Conservation (phyloP, 2,113 vertebrate species). For the Serinus canaria region DNA sequence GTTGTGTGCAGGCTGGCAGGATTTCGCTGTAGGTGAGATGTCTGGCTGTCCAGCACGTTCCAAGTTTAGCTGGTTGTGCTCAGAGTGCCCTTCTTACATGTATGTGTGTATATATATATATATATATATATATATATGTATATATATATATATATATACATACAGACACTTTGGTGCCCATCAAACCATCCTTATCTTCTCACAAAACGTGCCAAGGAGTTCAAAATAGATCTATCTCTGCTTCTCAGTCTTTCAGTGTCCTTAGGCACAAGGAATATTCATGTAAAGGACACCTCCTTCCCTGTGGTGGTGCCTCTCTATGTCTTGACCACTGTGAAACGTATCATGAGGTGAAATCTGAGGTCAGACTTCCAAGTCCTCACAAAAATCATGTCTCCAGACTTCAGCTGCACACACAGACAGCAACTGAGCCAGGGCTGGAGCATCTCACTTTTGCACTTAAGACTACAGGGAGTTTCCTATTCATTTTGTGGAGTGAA, state of each 20-base stretch:
- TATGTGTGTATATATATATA: accelerated
- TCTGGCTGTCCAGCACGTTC: background rate
- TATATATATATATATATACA: accelerated
- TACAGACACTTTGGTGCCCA: background rate
- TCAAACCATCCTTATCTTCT: background rate
- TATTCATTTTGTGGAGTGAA: background rate
- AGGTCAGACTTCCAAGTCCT: background rate
- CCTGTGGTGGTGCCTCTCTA: background rate
- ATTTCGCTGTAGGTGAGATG: background rate
- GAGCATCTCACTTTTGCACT: background rate
- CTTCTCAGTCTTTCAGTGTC: background rate
- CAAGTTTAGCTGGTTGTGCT: background rate
- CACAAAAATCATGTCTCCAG: background rate
- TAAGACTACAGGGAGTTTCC: background rate
- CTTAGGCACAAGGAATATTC: background rate
- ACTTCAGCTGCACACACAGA: background rate
- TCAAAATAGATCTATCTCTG: background rate
- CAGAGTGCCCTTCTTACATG: accelerated
- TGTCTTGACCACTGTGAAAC: background rate
- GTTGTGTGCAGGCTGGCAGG: background rate
- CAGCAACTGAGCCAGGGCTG: background rate
- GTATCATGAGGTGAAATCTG: background rate
- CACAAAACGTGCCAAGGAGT: background rate
- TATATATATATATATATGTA: background rate
- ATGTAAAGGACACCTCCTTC: background rate